Base-by-base conservation (phyloP, 2,888 invertebrate species). In the Parnassius orleans region DNA sequence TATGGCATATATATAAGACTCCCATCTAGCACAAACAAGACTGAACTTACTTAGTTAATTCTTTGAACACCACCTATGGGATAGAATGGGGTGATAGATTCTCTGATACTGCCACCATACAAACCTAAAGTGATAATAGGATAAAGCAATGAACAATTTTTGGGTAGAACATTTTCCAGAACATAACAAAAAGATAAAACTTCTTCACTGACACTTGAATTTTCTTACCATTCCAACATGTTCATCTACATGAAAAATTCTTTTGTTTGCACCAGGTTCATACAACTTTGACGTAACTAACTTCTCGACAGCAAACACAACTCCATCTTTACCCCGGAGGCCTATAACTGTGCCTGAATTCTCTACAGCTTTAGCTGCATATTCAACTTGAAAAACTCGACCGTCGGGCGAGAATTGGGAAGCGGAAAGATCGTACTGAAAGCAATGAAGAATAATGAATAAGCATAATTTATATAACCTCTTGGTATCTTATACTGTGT, bases 391-490 rank as follows among this genome's bases (percentile, higher is more conserved):
- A 87, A 99, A 99, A 46, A 99, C 99, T 73, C 99, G 93, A 10
- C 99, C 99, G 84, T 99, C 99, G 2, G 99, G 99, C 2, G 99
- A 99, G 91, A 99, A 99, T 93, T 99, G 99, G 51, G 99, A 98
- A n/a, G 99, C 99, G 65, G 99, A 99, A 76, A 99, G 93, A 94
- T 99, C 99, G 84, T 99, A 99, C 98, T 98, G 87, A 60, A 93
- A 93, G 70, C 55, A 90, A 43, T 64, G 66, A 15, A 9, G 53
- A 48, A 59, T 33, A 61, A 69, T 72, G 72, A 74, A 51, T 72
- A 70, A 57, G 71, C 75, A 77, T 46, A 51, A 33, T 52, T 54
- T n/a, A 51, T 48, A 11, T 15, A n/a, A 48, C 19, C 33, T 48
- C n/a, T 57, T 41, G 44, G 46, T 51, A 60, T 46, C 1, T 11